Percentiles rank a stretch among this genome's conserved stretches.
Evolutionary conservation across 2,888 invertebrate species (phyloP).

Genomic region (Aethes cnicana): DNA sequence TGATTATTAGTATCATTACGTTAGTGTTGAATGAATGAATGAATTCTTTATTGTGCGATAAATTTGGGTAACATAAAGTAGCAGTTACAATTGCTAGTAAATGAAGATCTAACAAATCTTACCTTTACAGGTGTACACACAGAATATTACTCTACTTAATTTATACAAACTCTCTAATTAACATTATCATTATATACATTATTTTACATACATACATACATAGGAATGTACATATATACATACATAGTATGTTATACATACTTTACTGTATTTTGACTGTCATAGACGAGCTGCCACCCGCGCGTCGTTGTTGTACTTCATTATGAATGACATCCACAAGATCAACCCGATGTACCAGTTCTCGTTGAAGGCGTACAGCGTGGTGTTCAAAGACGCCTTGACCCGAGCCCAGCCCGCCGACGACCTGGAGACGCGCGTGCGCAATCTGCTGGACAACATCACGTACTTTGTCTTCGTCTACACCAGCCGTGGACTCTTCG

Average conservation of each 20-base stretch:
- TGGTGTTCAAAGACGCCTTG: slow-evolving; percentile 94
- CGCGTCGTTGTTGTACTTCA: slow-evolving; percentile 95
- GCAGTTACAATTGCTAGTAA: too few species aligned
- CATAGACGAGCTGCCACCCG: slow-evolving; percentile 89
- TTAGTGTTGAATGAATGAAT: too few species aligned
- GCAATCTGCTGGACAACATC: slow-evolving; percentile 92
- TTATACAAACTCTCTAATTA: too few species aligned
- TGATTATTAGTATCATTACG: background rate
- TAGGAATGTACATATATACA: too few species aligned
- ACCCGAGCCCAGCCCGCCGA: slow-evolving; percentile 85
- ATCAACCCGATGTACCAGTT: slow-evolving; percentile 98
- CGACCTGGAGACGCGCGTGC: slow-evolving; percentile 87
- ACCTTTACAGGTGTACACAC: too few species aligned
- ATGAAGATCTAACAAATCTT: too few species aligned
- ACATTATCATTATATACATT: too few species aligned
- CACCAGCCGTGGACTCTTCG: slow-evolving; percentile 94
- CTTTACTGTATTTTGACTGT: background rate
- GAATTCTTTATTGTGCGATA: too few species aligned
- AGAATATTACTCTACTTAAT: too few species aligned
- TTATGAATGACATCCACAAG: slow-evolving; percentile 94
- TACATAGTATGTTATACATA: background rate
- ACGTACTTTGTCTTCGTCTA: slow-evolving; percentile 93
- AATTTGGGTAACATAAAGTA: too few species aligned
- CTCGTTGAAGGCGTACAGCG: slow-evolving; percentile 95
- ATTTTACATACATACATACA: background rate